Conservation (phyloP, 2,797 vertebrate species). For the Margarornis squamiger region DNA sequence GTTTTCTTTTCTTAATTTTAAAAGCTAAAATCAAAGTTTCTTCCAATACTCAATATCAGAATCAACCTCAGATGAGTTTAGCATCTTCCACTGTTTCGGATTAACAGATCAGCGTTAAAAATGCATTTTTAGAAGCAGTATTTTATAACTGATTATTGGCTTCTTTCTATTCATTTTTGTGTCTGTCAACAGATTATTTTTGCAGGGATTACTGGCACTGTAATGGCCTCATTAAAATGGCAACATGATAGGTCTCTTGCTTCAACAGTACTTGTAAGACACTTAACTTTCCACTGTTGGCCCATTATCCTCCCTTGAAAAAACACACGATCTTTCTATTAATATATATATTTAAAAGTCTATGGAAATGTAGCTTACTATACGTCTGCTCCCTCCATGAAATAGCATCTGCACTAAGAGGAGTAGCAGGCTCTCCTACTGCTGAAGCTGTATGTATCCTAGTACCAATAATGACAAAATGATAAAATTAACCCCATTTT, state of each 20-base stretch:
- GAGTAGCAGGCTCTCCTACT: not conserved
- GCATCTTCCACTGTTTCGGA: not conserved
- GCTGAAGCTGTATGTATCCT: not conserved
- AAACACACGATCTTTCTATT: not conserved
- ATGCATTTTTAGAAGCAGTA: not conserved
- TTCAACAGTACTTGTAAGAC: not conserved
- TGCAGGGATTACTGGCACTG: not conserved
- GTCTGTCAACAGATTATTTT: conserved; percentile 37
- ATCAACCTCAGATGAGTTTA: not conserved
- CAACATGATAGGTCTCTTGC: not conserved
- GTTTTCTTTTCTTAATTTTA: not conserved
- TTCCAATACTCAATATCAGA: not conserved
- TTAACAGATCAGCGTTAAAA: not conserved
- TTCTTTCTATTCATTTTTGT: conserved; percentile 1
- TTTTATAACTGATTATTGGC: conserved; percentile 4
- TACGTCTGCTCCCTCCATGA: not conserved
- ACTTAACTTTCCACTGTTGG: not conserved
- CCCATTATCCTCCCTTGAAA: not conserved
- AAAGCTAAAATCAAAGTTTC: not conserved
- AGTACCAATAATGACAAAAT: not conserved
- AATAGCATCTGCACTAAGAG: not conserved
- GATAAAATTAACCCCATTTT: not conserved
- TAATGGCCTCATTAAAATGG: not conserved
- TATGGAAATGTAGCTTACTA: not conserved
- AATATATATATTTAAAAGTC: not conserved